These are phyloP conservation scores for Mechanitis messenoides DNA, from an alignment of 2,888 invertebrate species.

Conservation along the genomic window DNA sequence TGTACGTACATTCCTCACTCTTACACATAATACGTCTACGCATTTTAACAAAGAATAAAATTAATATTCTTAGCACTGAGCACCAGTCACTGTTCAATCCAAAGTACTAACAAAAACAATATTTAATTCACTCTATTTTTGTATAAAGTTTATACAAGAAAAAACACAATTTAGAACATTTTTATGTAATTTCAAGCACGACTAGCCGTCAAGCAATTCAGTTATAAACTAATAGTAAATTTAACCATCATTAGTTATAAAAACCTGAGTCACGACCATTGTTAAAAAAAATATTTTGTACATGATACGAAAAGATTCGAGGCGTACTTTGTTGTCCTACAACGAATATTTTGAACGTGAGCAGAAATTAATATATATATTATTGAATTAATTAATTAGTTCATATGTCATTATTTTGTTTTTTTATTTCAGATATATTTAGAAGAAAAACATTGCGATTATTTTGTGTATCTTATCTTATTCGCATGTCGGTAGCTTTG, in stretches of 20 bases:
- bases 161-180: constrained; percentile 5
- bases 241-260: constrained; percentile 27
- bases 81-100: too few species aligned
- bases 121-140: background rate
- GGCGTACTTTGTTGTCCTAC: too few species aligned
- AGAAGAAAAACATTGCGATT: too few species aligned
- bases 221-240: constrained; percentile 32
- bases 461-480: background rate
- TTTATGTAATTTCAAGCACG: constrained; percentile 24
- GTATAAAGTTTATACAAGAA: background rate
- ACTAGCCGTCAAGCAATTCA: constrained; percentile 28
- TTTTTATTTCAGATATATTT: background rate
- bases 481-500: background rate
- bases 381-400: too few species aligned
- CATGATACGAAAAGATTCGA: too few species aligned
- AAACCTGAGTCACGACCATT: constrained; percentile 22
- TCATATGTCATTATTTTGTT: too few species aligned
- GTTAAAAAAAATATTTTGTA: constrained; percentile 10
- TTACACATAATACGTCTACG: constrained; percentile 47
- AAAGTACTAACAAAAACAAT: background rate
- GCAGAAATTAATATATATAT: too few species aligned
- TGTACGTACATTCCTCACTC: constrained; percentile 42
- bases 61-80: background rate
- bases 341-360: too few species aligned
- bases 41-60: constrained; percentile 38